phyloP scores from a whole-genome alignment of 2,888 invertebrate genomes.

The Noctua janthe region DNA sequence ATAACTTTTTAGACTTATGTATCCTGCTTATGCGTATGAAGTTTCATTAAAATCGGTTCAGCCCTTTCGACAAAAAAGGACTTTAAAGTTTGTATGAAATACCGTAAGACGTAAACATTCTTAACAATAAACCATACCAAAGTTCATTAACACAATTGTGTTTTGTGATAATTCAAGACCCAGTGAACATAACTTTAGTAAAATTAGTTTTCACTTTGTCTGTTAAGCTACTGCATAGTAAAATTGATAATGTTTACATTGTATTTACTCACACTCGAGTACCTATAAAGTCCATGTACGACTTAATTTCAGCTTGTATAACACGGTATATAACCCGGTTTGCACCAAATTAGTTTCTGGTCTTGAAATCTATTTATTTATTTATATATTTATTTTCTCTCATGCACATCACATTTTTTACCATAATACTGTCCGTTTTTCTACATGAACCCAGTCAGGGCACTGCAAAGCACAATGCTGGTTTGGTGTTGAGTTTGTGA shows the following conservation, averaged over 20 bases:
- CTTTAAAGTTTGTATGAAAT: too few relatives aligned
- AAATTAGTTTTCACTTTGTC: neutral
- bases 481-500: too few relatives aligned
- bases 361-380: neutral
- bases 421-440: too few relatives aligned
- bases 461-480: too few relatives aligned
- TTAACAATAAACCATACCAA: neutral
- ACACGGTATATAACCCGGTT: neutral
- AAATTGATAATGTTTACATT: neutral
- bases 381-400: too few relatives aligned
- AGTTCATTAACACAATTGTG: neutral
- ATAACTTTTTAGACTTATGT: too few relatives aligned
- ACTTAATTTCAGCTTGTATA: neutral
- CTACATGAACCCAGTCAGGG: too few relatives aligned
- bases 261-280: neutral
- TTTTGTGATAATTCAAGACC: neutral
- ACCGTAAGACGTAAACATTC: too few relatives aligned
- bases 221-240: neutral
- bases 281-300: neutral
- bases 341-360: neutral
- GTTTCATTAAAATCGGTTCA: too few relatives aligned
- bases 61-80: too few relatives aligned
- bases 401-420: too few relatives aligned
- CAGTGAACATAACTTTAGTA: neutral
- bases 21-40: too few relatives aligned